Base-by-base conservation (phyloP, 2,113 vertebrate species). In the Erinaceus europaeus region DNA sequence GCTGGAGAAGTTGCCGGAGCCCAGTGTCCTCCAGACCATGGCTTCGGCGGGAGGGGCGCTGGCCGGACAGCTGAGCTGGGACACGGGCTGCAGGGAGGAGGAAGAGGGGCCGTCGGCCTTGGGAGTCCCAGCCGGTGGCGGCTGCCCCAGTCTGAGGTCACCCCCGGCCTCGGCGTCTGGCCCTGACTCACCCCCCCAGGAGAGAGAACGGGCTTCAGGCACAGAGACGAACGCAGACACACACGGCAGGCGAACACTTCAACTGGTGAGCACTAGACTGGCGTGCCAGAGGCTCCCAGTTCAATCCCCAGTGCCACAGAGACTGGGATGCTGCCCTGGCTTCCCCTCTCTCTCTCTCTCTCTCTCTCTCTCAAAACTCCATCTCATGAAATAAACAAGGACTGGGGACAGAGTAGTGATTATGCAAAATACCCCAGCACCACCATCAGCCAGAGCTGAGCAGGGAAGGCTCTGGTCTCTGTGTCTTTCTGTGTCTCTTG, bases 1-100 rank as follows among this genome's bases (percentile, higher is more conserved):
- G 5, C 95, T 59, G 0, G 97, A 97, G 36, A 98, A 92, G 94
- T 99, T 99, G 65, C 68, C 3, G 0, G 75, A 27, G 18, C 75
- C 89, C 75, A 95, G 78, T 1, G 84, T 80, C 87, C 69, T 91
- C 92, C 87, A 83, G 62, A 61, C 55, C 95, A 96, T 96, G 85
- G 84, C 67, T 27, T 73, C 18, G 7, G 76, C 29, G 17, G 32
- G 6, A 21, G 15, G 29, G 57, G 13, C 5, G 3, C 83, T 36
- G 77, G 46, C 15, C n/a, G n/a, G n/a, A n/a, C n/a, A 40, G 42
- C n/a, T n/a, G n/a, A n/a, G 38, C 52, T 1, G 61, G 82, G 3
- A 11, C 65, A 5, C 21, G n/a, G 21, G 86, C 80, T 84, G 52
- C 0, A 14, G 36, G 27, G 34, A 84, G 36, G 15, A 36, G 80